Percentiles rank a stretch among this genome's conserved stretches.
Evolutionary conservation across 2,888 invertebrate genomes (phyloP).

Genomic region (Macrosiphum euphorbiae): DNA sequence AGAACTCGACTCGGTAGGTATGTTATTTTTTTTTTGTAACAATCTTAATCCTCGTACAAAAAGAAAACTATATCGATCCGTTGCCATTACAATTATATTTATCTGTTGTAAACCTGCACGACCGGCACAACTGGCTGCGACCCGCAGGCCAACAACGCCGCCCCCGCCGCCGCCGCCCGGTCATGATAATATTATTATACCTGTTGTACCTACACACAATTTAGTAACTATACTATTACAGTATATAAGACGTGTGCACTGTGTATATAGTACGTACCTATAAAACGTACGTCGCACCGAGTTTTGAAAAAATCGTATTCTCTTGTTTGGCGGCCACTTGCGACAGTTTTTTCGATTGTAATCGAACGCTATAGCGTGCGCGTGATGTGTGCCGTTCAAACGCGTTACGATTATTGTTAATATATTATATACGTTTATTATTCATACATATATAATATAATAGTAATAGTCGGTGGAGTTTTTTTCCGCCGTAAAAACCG

Average conservation of each 20-base stretch:
- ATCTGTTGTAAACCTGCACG: too few relatives aligned
- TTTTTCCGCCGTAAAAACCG: not conserved
- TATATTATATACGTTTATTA: not conserved
- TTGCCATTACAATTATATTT: not conserved
- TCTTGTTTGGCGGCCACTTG: slow-evolving; percentile 15
- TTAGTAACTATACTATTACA: not conserved
- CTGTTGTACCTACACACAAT: not conserved
- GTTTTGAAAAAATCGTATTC: not conserved
- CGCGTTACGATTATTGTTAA: slow-evolving; percentile 10
- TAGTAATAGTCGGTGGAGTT: not conserved
- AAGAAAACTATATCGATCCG: not conserved
- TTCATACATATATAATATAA: not conserved
- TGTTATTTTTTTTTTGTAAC: not conserved
- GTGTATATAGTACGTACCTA: not conserved
- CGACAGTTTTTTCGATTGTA: not conserved
- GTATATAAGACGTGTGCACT: not conserved
- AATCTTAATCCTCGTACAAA: not conserved
- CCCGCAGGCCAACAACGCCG: not conserved
- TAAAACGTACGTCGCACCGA: not conserved
- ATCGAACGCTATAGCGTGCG: not conserved
- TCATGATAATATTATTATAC: not conserved
- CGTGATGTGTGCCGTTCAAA: not conserved
- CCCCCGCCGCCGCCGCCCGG: not conserved
- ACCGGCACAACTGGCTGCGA: too few relatives aligned
- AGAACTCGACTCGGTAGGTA: not conserved